Percentiles rank a stretch among this genome's conserved stretches.
Conservation (phyloP, 2,888 invertebrate genomes). For the Andrena hattorfiana region DNA sequence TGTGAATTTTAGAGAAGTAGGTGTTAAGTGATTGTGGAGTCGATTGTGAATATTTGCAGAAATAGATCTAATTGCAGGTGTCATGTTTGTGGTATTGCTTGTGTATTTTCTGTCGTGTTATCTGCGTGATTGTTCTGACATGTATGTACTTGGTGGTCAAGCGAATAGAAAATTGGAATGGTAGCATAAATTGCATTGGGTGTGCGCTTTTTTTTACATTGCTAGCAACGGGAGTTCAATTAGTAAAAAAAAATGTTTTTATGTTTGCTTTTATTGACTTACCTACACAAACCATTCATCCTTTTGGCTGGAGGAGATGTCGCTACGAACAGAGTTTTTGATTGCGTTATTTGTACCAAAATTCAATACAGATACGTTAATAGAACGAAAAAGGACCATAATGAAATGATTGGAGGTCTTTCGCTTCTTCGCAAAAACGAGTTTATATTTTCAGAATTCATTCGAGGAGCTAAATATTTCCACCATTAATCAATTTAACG, state of each 20-base stretch:
- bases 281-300: slow-evolving; percentile 96
- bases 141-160: too few relatives aligned
- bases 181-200: neutral
- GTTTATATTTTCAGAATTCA: neutral
- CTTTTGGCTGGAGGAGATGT: slow-evolving; percentile 89
- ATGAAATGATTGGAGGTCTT: neutral
- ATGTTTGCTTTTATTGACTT: slow-evolving; percentile 72
- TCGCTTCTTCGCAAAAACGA: neutral
- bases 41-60: too few relatives aligned
- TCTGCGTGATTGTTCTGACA: too few relatives aligned
- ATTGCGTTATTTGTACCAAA: neutral
- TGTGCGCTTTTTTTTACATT: neutral
- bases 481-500: neutral
- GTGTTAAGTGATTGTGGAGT: too few relatives aligned
- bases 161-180: slow-evolving; percentile 3
- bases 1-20: too few relatives aligned
- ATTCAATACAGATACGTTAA: neutral
- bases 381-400: neutral
- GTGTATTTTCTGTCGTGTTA: neutral
- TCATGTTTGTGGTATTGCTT: neutral
- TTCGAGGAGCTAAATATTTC: neutral
- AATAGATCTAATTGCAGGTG: neutral
- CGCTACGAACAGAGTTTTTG: slow-evolving; percentile 74
- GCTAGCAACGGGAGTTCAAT: neutral
- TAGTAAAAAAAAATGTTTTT: neutral